These are phyloP conservation scores for Papilio elwesi DNA, from an alignment of 2,888 invertebrate genomes.

Conservation along the genomic window DNA sequence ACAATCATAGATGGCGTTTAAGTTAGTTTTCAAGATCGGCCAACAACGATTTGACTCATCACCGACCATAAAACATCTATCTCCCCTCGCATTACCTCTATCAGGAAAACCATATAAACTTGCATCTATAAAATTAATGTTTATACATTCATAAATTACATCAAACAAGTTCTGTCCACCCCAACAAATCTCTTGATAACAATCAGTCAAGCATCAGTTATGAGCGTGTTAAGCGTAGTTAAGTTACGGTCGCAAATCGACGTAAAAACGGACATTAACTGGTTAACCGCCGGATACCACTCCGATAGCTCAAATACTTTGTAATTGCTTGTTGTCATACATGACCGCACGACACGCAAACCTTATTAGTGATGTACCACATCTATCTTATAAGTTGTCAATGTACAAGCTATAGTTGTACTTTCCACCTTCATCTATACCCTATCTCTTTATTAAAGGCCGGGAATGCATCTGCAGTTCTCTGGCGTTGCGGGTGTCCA, in stretches of 20 bases:
- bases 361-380: slow-evolving; percentile 36
- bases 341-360: slow-evolving; percentile 42
- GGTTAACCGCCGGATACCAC: slow-evolving; percentile 43
- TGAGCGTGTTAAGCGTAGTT: slow-evolving; percentile 21
- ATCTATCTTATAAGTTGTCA: background rate
- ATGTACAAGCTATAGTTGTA: background rate
- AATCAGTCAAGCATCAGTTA: slow-evolving; percentile 22
- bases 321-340: slow-evolving; percentile 44
- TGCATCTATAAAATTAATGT: background rate
- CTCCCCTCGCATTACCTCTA: background rate
- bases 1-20: no score
- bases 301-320: slow-evolving; percentile 39
- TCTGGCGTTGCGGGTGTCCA: no score
- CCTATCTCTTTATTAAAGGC: no score
- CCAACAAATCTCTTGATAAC: slow-evolving; percentile 13
- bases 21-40: background rate
- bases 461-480: no score
- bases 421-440: no score
- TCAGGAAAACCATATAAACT: background rate
- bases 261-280: slow-evolving; percentile 50
- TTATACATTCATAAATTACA: slow-evolving; percentile 1
- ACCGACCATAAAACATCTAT: background rate
- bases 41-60: background rate
- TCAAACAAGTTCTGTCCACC: background rate
- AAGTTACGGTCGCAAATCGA: slow-evolving; percentile 39